Evolutionary conservation across 2,113 vertebrate genomes (phyloP), one percentile per base, ranked within the genome.

Genomic region (Panurus biarmicus): DNA sequence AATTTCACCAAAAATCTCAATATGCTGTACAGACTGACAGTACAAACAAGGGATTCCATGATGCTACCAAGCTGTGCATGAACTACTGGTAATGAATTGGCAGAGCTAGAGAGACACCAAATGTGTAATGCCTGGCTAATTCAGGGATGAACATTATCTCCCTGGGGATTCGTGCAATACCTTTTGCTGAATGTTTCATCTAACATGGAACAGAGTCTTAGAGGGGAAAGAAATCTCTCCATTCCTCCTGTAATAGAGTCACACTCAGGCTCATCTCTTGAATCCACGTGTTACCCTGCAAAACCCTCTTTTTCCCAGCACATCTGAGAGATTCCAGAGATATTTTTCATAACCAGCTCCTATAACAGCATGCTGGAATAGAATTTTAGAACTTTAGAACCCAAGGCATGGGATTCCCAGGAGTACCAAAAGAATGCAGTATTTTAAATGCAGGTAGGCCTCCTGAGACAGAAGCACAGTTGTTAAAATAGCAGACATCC

Each of bases 221-320:
- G 21, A 10, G 26, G 26, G 26, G 9, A n/a, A 12, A 57, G 56
- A 14, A 36, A 53, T 16, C 31, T 50, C 21, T 71, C 44, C 9
- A 48, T 61, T 89, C 28, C 17, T 85, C 18, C 29, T 54, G 20
- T 50, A 85, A 57, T 1, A 15, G 24, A 35, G 26, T 38, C 40
- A 56, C 65, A 44, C 38, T 75, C 24, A 87, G 29, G 44, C 13
- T 50, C 54, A 31, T 16, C n/a, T 44, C 10, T 2, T 26, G 71
- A 82, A 87, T 51, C 38, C 18, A 8, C 24, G 42, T 16, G 31
- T 73, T 76, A 76, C 16, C 29, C 36, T 26, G 58, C 26, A 71
- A 51, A 22, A 47, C 7, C 15, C 62, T 42, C 47, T 29, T 57
- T 67, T 47, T 16, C 8, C 17, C 1, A 0, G 19, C 0, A 0